Evolutionary conservation across 92 coral and sea anemone species (phyloP), one percentile per base, ranked within the genome.

Genomic region (Siderastrea radians): DNA sequence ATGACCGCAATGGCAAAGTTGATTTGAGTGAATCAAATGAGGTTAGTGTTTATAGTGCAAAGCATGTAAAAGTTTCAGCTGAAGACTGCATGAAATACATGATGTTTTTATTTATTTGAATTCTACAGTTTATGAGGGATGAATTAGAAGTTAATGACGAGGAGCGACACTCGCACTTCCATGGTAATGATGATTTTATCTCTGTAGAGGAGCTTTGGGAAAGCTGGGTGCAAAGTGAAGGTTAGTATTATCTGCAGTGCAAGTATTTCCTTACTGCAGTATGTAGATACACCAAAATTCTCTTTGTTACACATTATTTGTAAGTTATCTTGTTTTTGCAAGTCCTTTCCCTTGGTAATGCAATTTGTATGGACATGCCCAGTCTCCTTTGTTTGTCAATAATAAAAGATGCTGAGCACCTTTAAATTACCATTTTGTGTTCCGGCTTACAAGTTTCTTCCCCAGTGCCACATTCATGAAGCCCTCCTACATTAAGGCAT

Each of bases 21-120:
- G 99, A 97, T 88, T 88, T 93, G 47, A 91, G 92, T 79, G 99
- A 97, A 72, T 97, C 99, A 50, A 91, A 92, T 82, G 99, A 86
- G 97, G 99, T 97, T 49, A 50, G 85, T 65, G 55, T n/a, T 45
- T 2, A 60, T 53, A 5, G 5, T 53, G 57, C 10, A 53, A 53
- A 53, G 57, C 38, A 26, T 26, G 38, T 26, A 26, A 26, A 26
- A 26, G 38, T 26, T 26, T 26, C 38, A 26, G 38, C 38, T 26
- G 38, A 26, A 26, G 38, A 26, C 38, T 26, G 38, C 38, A 26
- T 26, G 38, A 26, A 26, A 26, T 26, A 43, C 68, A 13, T 16
- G n/a, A 16, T 44, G 61, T 12, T 44, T 1, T 54, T 16, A 12
- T 12, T 70, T 47, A 7, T 68, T 51, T 38, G 6, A 55, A 68